Evolutionary conservation across 2,113 vertebrate species (phyloP), one percentile per base, ranked within the genome.

Genomic region (Podarcis raffonei): DNA sequence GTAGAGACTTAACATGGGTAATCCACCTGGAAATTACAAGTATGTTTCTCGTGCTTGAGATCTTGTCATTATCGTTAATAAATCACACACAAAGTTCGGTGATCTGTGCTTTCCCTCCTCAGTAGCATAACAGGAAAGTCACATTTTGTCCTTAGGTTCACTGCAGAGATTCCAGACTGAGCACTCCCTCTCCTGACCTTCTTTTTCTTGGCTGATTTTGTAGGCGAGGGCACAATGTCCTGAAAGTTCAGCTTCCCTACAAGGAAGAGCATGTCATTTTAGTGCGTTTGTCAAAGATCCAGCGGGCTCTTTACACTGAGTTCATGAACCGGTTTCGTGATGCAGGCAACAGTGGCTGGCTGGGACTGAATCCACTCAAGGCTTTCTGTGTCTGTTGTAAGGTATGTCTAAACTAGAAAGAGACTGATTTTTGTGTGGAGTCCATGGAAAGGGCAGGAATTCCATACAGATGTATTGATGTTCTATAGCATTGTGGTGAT

Each of bases 361-460:
- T 99, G 68, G 98, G 99, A 2, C 97, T 99, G 74, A 99, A 99
- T 95, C 99, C 99, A 0, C 98, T 99, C 80, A 99, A 99, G 95
- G 99, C 99, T 75, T 99, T 99, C 94, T 99, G 99, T 66, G 99
- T 99, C 53, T 99, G 99, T 93, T 99, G 99, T 93, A 99, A 99
- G 98, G 99, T 99, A 89, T 7, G 96, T 94, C 84, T 90, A 80
- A 81, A 77, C 20, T 15, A 15, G 9, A 76, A 92, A 89, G 57
- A 25, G 2, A 48, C 37, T 20, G 59, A 77, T 32, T 79, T 18
- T 80, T 80, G 25, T 87, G 32, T 76, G 18, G 0, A 37, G 3
- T 82, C 4, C 35, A 88, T 74, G 25, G 39, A 20, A 92, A 87
- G 59, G 42, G 8, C 20, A 86, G 48, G 35, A 90, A 20, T 69